Conservation (phyloP, 2,113 vertebrate genomes). For the Myxocyprinus asiaticus region DNA sequence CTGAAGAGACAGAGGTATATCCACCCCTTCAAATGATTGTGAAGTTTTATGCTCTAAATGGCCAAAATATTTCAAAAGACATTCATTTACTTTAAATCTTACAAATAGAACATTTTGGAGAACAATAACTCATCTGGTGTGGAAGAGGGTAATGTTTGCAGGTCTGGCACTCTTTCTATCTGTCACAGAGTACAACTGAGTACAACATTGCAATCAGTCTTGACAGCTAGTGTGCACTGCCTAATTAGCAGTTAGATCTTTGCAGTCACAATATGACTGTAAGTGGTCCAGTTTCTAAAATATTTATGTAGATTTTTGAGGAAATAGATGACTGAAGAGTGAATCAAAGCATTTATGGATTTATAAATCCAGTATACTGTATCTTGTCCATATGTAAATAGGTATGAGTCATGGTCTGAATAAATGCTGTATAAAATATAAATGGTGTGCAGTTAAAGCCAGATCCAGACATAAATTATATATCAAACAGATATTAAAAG, state of each 20-base stretch:
- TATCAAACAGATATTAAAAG: slow-evolving; percentile 5
- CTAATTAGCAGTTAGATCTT: slow-evolving; percentile 1
- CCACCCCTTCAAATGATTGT: too few relatives aligned
- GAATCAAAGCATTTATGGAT: neutral
- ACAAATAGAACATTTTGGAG: neutral
- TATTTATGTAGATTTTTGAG: slow-evolving; percentile 19
- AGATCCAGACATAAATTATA: neutral
- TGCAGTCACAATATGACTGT: neutral
- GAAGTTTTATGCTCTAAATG: too few relatives aligned
- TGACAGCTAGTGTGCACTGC: neutral
- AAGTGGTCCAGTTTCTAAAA: slow-evolving; percentile 10
- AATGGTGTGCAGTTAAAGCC: neutral
- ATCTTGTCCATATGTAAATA: neutral
- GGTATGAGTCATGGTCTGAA: neutral
- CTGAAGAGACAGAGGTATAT: too few relatives aligned
- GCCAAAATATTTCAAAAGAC: too few relatives aligned
- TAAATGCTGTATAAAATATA: neutral
- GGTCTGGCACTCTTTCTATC: neutral
- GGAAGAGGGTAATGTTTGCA: neutral
- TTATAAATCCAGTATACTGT: neutral
- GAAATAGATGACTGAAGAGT: neutral
- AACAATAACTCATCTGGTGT: neutral
- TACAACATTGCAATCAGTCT: neutral
- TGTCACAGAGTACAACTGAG: slow-evolving; percentile 1
- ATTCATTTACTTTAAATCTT: neutral